These are phyloP conservation scores for Ficedula albicollis DNA, from an alignment of 2,797 vertebrate species.

Conservation along the genomic window DNA sequence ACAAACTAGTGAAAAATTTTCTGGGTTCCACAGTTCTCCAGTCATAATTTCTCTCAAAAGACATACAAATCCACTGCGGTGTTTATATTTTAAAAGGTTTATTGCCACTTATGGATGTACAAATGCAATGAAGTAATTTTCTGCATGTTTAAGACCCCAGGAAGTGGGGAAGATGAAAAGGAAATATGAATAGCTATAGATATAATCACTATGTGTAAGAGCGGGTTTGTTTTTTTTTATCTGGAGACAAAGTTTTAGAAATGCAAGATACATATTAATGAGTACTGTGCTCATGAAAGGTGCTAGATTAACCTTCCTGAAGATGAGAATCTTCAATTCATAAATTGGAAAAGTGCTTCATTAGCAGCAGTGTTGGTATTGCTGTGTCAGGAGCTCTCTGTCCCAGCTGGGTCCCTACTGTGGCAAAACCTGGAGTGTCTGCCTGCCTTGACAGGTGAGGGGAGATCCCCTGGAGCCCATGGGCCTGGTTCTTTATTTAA, in stretches of 20 bases:
- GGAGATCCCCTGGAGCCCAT: background rate
- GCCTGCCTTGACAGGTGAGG: background rate
- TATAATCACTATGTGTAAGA: background rate
- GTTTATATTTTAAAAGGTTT: background rate
- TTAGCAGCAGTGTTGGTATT: background rate
- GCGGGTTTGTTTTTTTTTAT: background rate
- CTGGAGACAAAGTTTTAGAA: background rate
- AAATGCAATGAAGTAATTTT: conserved; percentile 1
- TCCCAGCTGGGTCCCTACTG: background rate
- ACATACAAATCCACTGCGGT: background rate
- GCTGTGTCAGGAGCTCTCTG: background rate
- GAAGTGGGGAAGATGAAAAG: background rate
- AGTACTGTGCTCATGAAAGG: background rate
- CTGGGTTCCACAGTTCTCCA: background rate
- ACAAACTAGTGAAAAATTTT: background rate
- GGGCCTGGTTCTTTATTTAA: background rate
- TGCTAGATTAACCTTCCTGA: background rate
- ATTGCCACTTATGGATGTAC: background rate
- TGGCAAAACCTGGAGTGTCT: background rate
- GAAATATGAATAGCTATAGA: background rate
- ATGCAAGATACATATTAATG: background rate
- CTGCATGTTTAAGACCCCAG: background rate
- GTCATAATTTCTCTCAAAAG: background rate
- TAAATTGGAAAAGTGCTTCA: background rate
- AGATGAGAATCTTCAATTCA: background rate